Evolutionary conservation across 2,797 vertebrate species (phyloP).

Genomic region (Cetoscarus ocellatus): DNA sequence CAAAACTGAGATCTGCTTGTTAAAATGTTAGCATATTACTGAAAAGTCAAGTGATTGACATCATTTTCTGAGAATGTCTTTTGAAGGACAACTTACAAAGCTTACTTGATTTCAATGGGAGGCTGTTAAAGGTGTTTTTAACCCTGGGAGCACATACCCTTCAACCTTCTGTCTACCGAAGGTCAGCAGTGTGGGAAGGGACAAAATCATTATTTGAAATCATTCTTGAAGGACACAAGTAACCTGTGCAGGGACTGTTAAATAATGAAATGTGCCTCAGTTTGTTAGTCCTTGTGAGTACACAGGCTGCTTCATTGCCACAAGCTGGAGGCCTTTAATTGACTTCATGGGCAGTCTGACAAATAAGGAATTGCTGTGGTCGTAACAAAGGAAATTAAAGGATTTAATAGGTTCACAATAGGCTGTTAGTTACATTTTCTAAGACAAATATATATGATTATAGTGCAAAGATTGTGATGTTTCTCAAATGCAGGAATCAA

Average conservation of each 20-base stretch:
- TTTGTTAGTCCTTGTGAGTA: not conserved
- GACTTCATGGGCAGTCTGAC: not conserved
- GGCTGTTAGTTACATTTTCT: not conserved
- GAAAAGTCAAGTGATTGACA: constrained; percentile 5
- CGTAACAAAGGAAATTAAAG: not conserved
- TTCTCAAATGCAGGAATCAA: no score
- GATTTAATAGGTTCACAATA: not conserved
- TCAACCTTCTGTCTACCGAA: not conserved
- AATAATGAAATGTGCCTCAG: not conserved
- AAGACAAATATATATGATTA: not conserved
- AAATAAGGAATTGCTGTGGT: not conserved
- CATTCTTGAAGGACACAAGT: constrained; percentile 8
- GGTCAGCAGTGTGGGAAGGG: constrained; percentile 8
- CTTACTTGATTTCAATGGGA: not conserved
- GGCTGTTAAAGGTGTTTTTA: constrained; percentile 1
- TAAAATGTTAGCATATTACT: not conserved
- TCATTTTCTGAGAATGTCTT: constrained; percentile 10
- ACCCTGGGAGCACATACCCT: not conserved
- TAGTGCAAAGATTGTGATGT: no score
- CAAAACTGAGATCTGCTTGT: no score
- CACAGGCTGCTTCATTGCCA: not conserved
- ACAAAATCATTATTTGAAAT: constrained; percentile 7
- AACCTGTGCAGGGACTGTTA: not conserved
- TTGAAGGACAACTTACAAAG: not conserved
- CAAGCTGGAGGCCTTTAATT: not conserved